Percentiles rank a stretch among this genome's conserved stretches.
These are phyloP conservation scores for Aphelinus atriplicis DNA, from an alignment of 1,140 invertebrate species.

Conservation along the genomic window DNA sequence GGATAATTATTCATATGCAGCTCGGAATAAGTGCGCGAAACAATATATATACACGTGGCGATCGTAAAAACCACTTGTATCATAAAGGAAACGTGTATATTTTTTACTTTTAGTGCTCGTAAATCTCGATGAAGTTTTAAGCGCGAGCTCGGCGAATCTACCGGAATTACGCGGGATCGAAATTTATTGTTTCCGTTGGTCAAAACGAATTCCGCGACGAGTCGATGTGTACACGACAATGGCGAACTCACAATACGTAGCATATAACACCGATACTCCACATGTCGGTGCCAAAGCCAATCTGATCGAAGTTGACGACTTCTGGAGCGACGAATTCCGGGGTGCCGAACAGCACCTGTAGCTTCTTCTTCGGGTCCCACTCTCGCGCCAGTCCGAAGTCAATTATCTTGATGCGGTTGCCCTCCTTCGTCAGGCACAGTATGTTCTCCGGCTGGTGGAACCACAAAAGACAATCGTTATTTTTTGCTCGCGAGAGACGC, in stretches of 20 bases:
- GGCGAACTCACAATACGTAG: constrained; percentile 84
- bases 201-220: no score
- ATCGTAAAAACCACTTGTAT: no score
- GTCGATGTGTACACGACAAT: no score
- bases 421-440: constrained; percentile 91
- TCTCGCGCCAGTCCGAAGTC: constrained; percentile 95
- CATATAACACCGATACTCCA: constrained; percentile 98
- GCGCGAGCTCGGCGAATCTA: no score
- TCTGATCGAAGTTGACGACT: constrained; percentile 97
- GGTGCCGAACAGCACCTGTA: constrained; percentile 95
- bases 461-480: constrained; percentile 32
- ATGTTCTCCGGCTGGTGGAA: constrained; percentile 93
- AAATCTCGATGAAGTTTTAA: no score
- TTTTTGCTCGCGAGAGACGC: neutral
- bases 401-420: constrained; percentile 98
- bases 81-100: no score
- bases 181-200: no score
- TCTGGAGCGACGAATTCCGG: constrained; percentile 98
- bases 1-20: no score
- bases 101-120: no score
- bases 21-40: no score
- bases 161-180: no score
- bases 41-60: no score
- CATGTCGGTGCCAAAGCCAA: constrained; percentile 95
- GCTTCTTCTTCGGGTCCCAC: constrained; percentile 90